phyloP scores from a whole-genome alignment of 2,888 invertebrate species.

The Drosophila imparisetae region DNA sequence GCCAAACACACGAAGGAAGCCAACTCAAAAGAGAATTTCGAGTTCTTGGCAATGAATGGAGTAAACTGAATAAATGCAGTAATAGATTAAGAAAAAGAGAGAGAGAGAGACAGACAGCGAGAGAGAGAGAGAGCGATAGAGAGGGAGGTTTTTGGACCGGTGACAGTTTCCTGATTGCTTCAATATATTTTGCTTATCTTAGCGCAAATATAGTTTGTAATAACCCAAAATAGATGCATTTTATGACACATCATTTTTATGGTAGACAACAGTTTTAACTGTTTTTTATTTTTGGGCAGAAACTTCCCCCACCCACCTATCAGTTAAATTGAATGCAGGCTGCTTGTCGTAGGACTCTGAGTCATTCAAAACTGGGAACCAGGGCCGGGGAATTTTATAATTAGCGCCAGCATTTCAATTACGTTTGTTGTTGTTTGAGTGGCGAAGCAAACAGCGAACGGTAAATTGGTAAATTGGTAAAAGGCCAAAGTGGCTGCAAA shows the following conservation, averaged over 20 bases:
- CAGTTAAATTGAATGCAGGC: constrained; percentile 23
- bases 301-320: constrained; percentile 27
- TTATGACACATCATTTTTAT: constrained; percentile 23
- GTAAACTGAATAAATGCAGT: neutral
- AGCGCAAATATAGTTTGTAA: constrained; percentile 5
- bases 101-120: no score
- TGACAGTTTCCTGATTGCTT: constrained; percentile 29
- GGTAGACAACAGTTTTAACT: neutral
- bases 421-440: constrained; percentile 42
- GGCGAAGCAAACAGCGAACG: constrained; percentile 23
- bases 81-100: no score
- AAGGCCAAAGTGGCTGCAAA: constrained; percentile 32
- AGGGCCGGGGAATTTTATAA: constrained; percentile 41
- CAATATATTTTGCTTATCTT: constrained; percentile 27
- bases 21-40: neutral
- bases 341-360: constrained; percentile 12
- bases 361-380: constrained; percentile 12
- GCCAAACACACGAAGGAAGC: neutral
- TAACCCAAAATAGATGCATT: constrained; percentile 39
- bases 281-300: constrained; percentile 1
- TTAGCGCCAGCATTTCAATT: constrained; percentile 62
- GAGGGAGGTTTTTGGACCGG: neutral
- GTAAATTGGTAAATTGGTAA: constrained; percentile 35
- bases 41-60: neutral
- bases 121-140: no score